These are phyloP conservation scores for Leptopilina boulardi DNA, from an alignment of 1,140 invertebrate species.

Conservation along the genomic window DNA sequence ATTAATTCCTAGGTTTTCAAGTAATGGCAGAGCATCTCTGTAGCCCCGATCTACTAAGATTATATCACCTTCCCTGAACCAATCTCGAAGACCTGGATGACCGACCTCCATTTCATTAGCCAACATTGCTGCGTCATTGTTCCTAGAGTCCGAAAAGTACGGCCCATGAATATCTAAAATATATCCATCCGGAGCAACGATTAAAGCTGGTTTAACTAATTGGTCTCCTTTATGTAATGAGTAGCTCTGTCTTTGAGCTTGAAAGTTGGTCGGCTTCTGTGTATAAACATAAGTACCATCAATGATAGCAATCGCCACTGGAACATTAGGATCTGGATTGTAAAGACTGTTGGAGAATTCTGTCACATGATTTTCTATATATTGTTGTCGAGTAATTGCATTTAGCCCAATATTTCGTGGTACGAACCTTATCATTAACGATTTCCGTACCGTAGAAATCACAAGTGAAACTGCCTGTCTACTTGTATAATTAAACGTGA, in stretches of 20 bases:
- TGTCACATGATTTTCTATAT: slow-evolving; percentile 31
- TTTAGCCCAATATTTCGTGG: slow-evolving; percentile 23
- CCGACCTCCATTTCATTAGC: slow-evolving; percentile 36
- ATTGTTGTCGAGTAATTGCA: slow-evolving; percentile 7
- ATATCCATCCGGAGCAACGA: slow-evolving; percentile 22
- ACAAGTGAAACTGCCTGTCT: slow-evolving; percentile 29
- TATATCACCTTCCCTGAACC: slow-evolving; percentile 29
- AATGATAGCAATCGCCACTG: slow-evolving; percentile 8
- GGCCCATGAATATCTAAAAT: slow-evolving; percentile 41
- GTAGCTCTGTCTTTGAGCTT: slow-evolving; percentile 4
- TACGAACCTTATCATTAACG: slow-evolving; percentile 20
- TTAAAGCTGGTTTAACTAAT: slow-evolving; percentile 35
- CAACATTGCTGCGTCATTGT: slow-evolving; percentile 39
- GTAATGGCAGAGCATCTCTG: slow-evolving; percentile 7
- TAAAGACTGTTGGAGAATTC: slow-evolving; percentile 35
- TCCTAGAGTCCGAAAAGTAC: slow-evolving; percentile 34
- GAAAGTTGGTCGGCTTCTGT: background rate
- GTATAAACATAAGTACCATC: background rate
- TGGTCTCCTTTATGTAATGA: slow-evolving; percentile 18
- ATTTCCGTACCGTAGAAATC: slow-evolving; percentile 30
- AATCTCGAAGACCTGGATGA: slow-evolving; percentile 4
- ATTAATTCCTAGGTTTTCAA: background rate
- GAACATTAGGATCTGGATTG: slow-evolving; percentile 19
- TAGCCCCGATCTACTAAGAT: slow-evolving; percentile 34
- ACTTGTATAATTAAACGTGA: background rate